Percentiles rank a stretch among this genome's conserved stretches.
phyloP scores from a whole-genome alignment of 2,888 invertebrate species.

The Keiferia lycopersicella region DNA sequence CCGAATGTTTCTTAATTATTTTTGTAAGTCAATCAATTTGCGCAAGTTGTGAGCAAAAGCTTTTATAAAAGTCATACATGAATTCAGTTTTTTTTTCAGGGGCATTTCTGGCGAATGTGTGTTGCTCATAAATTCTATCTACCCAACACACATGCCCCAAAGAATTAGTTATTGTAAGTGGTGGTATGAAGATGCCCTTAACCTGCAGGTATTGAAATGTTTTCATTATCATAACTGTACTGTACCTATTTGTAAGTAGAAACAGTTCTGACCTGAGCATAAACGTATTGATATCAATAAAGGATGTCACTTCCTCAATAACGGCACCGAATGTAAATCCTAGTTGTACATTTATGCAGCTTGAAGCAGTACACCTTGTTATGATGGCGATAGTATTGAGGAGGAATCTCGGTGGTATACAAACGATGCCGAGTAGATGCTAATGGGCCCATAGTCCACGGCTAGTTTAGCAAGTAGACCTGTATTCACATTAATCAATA shows the following conservation, averaged over 20 bases:
- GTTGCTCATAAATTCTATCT: too few species aligned
- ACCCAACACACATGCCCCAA: too few species aligned
- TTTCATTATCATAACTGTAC: background rate
- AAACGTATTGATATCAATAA: background rate
- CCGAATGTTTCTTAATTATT: too few species aligned
- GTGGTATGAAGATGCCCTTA: background rate
- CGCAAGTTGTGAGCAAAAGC: too few species aligned
- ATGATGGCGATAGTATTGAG: background rate
- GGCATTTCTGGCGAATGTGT: too few species aligned
- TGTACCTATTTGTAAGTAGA: background rate
- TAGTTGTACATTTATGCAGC: background rate
- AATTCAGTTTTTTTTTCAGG: too few species aligned
- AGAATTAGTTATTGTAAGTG: too few species aligned
- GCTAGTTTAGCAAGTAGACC: conserved; percentile 65
- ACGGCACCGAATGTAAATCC: background rate
- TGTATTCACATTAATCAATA: conserved; percentile 64
- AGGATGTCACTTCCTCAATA: conserved; percentile 3
- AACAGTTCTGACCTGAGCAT: background rate
- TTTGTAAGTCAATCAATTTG: too few species aligned
- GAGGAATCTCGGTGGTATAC: background rate
- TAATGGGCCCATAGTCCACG: conserved; percentile 65
- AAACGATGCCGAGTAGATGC: conserved; percentile 40
- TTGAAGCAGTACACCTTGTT: background rate
- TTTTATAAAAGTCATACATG: too few species aligned
- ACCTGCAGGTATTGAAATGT: background rate